Evolutionary conservation across 2,888 invertebrate species (phyloP).

Genomic region (Pterostichus madidus): DNA sequence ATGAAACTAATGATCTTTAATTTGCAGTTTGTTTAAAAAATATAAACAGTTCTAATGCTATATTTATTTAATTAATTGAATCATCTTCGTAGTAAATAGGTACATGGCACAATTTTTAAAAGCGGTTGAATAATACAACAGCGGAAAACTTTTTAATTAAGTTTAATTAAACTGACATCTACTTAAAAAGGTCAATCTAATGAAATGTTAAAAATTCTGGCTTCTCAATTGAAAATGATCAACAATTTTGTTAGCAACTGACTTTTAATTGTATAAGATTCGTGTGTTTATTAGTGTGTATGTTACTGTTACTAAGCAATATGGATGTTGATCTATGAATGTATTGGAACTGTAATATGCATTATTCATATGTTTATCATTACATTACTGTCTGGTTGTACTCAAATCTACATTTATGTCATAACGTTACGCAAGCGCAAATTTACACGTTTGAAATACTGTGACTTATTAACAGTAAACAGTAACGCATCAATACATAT

Average conservation of each 20-base stretch:
- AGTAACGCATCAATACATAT: too few species aligned
- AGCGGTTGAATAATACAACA: conserved; percentile 37
- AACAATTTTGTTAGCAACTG: conserved; percentile 45
- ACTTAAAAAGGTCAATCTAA: conserved; percentile 62
- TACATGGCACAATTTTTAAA: conserved; percentile 41
- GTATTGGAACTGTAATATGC: conserved; percentile 19
- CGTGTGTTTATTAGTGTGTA: not conserved
- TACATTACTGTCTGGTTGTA: conserved; percentile 32
- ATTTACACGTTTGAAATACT: not conserved
- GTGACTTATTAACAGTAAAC: not conserved
- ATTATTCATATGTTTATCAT: conserved; percentile 62
- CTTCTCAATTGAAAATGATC: conserved; percentile 41
- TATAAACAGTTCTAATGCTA: not conserved
- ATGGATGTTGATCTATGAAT: conserved; percentile 27
- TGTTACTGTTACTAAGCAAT: conserved; percentile 34
- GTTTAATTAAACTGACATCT: conserved; percentile 61
- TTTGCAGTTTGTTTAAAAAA: not conserved
- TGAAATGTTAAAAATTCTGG: conserved; percentile 50
- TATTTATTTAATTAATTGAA: conserved; percentile 11
- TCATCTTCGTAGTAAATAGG: not conserved
- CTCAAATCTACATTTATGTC: conserved; percentile 33
- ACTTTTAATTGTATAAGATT: conserved; percentile 11
- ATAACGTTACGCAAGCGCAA: conserved; percentile 8
- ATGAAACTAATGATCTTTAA: not conserved
- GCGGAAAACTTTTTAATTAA: conserved; percentile 61